phyloP scores from a whole-genome alignment of 2,113 vertebrate species.

The Myxocyprinus asiaticus region DNA sequence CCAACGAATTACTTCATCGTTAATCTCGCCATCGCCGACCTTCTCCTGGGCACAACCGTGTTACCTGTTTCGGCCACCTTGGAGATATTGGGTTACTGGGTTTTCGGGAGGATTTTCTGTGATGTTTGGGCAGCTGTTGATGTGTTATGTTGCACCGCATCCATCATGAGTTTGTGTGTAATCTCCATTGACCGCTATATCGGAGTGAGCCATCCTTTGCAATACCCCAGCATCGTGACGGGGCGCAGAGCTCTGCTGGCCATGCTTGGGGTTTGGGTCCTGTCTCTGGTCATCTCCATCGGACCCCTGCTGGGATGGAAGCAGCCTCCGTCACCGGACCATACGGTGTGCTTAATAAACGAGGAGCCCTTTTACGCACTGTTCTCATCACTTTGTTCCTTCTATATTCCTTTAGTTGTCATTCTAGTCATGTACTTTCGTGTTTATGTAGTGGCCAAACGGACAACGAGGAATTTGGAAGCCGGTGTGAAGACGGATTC shows the following conservation, averaged over 20 bases:
- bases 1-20: conserved; percentile 85
- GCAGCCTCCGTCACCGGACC: conserved; percentile 77
- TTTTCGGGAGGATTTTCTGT: conserved; percentile 82
- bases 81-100: conserved; percentile 80
- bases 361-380: conserved; percentile 83
- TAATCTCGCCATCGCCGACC: conserved; percentile 76
- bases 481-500: conserved; percentile 83
- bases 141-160: conserved; percentile 83
- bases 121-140: conserved; percentile 77
- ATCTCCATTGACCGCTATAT: conserved; percentile 85
- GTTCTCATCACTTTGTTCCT: conserved; percentile 83
- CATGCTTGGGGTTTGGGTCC: conserved; percentile 76
- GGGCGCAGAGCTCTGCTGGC: conserved; percentile 77
- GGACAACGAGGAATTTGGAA: conserved; percentile 83
- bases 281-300: conserved; percentile 80
- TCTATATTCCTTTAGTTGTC: conserved; percentile 81
- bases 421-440: conserved; percentile 85
- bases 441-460: conserved; percentile 83
- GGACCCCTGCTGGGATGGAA: conserved; percentile 80
- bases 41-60: conserved; percentile 81
- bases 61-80: conserved; percentile 81
- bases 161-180: conserved; percentile 82
- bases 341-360: conserved; percentile 78
- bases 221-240: conserved; percentile 80
- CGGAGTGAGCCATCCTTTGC: conserved; percentile 81